A percentile compares a stretch with the other conserved stretches of the same genome.
Evolutionary conservation across 1,140 invertebrate species (phyloP).

Genomic region (Palaemon carinicauda): DNA sequence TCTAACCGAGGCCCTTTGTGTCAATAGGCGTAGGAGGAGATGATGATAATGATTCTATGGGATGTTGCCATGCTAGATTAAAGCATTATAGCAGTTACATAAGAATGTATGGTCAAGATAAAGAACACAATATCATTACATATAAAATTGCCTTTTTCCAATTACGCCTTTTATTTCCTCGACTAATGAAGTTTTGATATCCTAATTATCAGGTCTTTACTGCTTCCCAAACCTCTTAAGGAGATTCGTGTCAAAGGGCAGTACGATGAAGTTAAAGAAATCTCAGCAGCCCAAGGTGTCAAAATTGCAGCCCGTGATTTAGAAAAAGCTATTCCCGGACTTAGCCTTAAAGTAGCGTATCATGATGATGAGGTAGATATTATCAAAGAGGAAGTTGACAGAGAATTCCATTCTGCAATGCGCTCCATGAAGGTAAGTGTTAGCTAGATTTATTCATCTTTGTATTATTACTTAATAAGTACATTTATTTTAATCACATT

Average conservation of each 20-base stretch:
- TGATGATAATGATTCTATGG: too few relatives aligned
- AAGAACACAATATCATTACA: too few relatives aligned
- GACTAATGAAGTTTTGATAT: too few relatives aligned
- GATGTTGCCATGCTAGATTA: too few relatives aligned
- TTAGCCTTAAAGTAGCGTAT: conserved; percentile 83
- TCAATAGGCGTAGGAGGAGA: too few relatives aligned
- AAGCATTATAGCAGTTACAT: too few relatives aligned
- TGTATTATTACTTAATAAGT: not conserved
- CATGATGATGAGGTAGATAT: conserved; percentile 94
- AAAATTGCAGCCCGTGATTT: conserved; percentile 98
- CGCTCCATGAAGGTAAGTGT: conserved; percentile 88
- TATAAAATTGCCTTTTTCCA: not conserved
- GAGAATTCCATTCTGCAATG: conserved; percentile 85
- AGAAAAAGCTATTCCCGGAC: conserved; percentile 94
- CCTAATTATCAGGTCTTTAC: conserved; percentile 75
- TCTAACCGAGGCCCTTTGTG: too few relatives aligned
- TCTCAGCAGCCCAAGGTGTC: conserved; percentile 95
- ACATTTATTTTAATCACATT: too few relatives aligned
- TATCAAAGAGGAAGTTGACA: conserved; percentile 80
- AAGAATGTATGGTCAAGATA: too few relatives aligned
- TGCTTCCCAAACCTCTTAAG: conserved; percentile 98
- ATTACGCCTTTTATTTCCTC: not conserved
- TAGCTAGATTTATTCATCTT: not conserved
- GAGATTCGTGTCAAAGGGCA: conserved; percentile 98
- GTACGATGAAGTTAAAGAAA: conserved; percentile 94